Evolutionary conservation across 2,113 vertebrate genomes (phyloP).

Genomic region (Carassius auratus): DNA sequence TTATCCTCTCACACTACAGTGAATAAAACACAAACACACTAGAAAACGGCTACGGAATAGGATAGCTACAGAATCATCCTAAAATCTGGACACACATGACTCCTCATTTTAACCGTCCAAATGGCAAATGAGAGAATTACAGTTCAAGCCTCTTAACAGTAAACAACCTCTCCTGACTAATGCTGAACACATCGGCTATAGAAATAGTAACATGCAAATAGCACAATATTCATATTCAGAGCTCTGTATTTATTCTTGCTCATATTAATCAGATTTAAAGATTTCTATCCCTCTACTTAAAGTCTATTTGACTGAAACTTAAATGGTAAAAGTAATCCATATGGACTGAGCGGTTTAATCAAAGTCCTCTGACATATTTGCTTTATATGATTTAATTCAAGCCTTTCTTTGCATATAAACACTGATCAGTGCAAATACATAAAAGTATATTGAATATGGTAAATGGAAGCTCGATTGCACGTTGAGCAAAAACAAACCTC

Average conservation of each 20-base stretch:
- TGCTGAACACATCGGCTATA: neutral
- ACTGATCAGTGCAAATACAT: no score
- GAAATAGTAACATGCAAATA: neutral
- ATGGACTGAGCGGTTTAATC: neutral
- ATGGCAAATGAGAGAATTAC: constrained; percentile 23
- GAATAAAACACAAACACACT: constrained; percentile 43
- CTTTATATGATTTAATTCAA: no score
- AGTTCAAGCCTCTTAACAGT: constrained; percentile 55
- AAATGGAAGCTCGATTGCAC: no score
- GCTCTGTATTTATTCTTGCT: neutral
- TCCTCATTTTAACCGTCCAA: constrained; percentile 27
- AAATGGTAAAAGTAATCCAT: neutral
- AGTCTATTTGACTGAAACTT: neutral
- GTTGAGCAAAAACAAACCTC: no score
- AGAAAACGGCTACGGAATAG: neutral
- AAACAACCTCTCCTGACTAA: neutral
- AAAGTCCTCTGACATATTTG: no score
- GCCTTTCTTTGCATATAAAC: neutral
- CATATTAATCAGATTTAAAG: neutral
- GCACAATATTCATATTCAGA: neutral
- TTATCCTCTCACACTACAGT: constrained; percentile 51
- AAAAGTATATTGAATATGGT: neutral
- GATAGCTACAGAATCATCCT: constrained; percentile 23
- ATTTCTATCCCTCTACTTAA: neutral
- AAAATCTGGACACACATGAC: neutral